phyloP scores from a whole-genome alignment of 2,888 invertebrate genomes.

The Anaspis maculata region DNA sequence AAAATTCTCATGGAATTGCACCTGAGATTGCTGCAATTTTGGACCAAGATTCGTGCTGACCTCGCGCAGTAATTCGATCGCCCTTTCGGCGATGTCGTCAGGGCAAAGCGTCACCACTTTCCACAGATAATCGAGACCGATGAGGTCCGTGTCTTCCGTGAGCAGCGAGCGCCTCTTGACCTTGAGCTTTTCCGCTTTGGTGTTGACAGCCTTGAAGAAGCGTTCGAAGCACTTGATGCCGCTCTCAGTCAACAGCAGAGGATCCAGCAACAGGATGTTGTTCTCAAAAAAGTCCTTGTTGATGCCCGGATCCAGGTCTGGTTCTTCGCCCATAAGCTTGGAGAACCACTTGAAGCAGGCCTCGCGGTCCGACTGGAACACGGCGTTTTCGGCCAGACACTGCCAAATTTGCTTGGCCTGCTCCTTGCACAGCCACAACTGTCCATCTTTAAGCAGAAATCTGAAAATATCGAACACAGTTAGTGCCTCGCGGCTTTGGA shows the following conservation, averaged over 20 bases:
- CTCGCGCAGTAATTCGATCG: slow-evolving; percentile 84
- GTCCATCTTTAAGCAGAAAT: slow-evolving; percentile 90
- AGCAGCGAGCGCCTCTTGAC: slow-evolving; percentile 75
- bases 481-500: no score
- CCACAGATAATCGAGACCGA: slow-evolving; percentile 96
- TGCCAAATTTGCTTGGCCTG: slow-evolving; percentile 98
- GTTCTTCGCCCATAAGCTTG: slow-evolving; percentile 93
- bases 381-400: slow-evolving; percentile 88
- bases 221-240: slow-evolving; percentile 87
- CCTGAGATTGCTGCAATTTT: slow-evolving; percentile 64
- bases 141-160: slow-evolving; percentile 90
- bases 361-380: slow-evolving; percentile 86
- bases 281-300: slow-evolving; percentile 93
- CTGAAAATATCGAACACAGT: no score
- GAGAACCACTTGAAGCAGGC: slow-evolving; percentile 98
- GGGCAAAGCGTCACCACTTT: slow-evolving; percentile 71
- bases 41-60: slow-evolving; percentile 91
- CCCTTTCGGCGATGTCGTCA: slow-evolving; percentile 88
- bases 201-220: slow-evolving; percentile 92
- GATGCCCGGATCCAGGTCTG: slow-evolving; percentile 92
- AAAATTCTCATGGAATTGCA: slow-evolving; percentile 85
- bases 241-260: slow-evolving; percentile 83
- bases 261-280: slow-evolving; percentile 87
- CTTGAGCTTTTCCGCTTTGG: slow-evolving; percentile 87
- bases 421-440: slow-evolving; percentile 92